A percentile compares a stretch with the other conserved stretches of the same genome.
phyloP scores from a whole-genome alignment of 1,140 invertebrate genomes.

The Solen grandis region DNA sequence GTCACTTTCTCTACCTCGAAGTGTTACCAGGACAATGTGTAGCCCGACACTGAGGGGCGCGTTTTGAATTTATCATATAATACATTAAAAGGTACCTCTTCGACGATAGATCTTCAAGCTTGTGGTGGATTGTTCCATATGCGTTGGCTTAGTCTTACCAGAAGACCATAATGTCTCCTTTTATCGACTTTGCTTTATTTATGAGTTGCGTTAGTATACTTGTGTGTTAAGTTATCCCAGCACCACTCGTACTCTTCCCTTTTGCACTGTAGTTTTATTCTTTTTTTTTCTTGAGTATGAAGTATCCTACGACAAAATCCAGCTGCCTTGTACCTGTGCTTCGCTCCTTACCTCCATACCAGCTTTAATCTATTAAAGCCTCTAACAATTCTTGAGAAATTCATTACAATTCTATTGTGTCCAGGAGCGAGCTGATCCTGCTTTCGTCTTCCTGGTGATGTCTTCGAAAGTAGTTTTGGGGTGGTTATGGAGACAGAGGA shows the following conservation, averaged over 20 bases:
- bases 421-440: slow-evolving; percentile 10
- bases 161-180: slow-evolving; percentile 22
- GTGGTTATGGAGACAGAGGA: neutral
- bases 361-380: neutral
- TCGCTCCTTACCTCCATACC: neutral
- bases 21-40: slow-evolving; percentile 43
- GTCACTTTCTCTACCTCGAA: slow-evolving; percentile 37
- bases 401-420: slow-evolving; percentile 7
- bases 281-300: slow-evolving; percentile 31
- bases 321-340: too few species aligned
- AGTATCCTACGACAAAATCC: neutral
- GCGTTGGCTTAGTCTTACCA: slow-evolving; percentile 46
- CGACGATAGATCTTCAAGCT: slow-evolving; percentile 21
- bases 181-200: slow-evolving; percentile 16
- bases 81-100: slow-evolving; percentile 23
- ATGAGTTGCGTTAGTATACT: slow-evolving; percentile 20
- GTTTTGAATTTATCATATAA: slow-evolving; percentile 15
- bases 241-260: too few species aligned
- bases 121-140: slow-evolving; percentile 24
- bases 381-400: slow-evolving; percentile 2
- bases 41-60: slow-evolving; percentile 28
- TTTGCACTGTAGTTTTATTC: slow-evolving; percentile 40
- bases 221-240: slow-evolving; percentile 35
- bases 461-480: slow-evolving; percentile 10
- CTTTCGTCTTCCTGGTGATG: slow-evolving; percentile 13